Evolutionary conservation across 53 echinoderm and acorn worm species (phyloP).

Genomic region (Patiria pectinifera): DNA sequence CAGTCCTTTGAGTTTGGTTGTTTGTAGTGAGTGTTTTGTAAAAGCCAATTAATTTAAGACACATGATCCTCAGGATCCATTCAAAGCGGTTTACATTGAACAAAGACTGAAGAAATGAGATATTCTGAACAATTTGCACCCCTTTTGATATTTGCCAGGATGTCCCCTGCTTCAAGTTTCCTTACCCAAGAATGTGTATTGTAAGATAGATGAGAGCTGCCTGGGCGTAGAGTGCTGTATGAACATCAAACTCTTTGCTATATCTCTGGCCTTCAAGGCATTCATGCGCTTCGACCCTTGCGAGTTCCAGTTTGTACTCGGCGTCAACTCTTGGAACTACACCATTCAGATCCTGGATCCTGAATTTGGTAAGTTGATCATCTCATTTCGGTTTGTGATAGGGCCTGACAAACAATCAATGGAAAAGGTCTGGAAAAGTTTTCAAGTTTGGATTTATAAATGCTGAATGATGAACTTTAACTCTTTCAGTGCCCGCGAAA

Average conservation of each 20-base stretch:
- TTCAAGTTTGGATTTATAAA: too few species aligned
- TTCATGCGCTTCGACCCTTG: slow-evolving; percentile 67
- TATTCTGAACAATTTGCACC: not conserved
- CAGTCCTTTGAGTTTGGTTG: not conserved
- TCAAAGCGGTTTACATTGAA: too few species aligned
- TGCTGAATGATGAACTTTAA: too few species aligned
- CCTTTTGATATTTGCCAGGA: slow-evolving; percentile 1
- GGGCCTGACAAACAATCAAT: not conserved
- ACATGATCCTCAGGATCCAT: too few species aligned
- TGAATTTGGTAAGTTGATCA: slow-evolving; percentile 60
- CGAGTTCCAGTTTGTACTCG: slow-evolving; percentile 51
- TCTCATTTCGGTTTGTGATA: not conserved
- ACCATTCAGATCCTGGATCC: slow-evolving; percentile 49
- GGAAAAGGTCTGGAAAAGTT: too few species aligned
- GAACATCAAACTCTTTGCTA: slow-evolving; percentile 38
- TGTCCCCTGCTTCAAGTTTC: slow-evolving; percentile 64
- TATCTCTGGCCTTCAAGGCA: slow-evolving; percentile 62
- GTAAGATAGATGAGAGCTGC: slow-evolving; percentile 66
- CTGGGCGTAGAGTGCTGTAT: slow-evolving; percentile 69
- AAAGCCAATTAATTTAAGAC: too few species aligned
- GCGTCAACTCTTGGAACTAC: slow-evolving; percentile 58
- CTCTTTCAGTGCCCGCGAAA: too few species aligned
- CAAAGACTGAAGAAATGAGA: too few species aligned
- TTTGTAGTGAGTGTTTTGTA: not conserved
- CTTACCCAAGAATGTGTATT: slow-evolving; percentile 61